Conservation (phyloP, 2,797 vertebrate species). For the Toxotes lorentzi region DNA sequence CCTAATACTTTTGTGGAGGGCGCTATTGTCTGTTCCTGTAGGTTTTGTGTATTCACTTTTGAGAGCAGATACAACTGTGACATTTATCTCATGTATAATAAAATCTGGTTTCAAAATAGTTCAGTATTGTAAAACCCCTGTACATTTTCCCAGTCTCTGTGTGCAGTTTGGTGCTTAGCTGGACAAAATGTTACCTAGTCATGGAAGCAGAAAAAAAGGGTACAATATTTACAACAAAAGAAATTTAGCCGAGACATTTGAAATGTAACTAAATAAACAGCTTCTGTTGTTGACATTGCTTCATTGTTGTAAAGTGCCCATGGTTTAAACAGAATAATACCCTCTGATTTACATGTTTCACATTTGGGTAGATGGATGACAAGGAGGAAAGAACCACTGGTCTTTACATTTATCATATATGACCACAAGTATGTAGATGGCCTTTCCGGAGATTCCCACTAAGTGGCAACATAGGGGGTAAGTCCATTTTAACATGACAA, state of each 20-base stretch:
- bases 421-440: not conserved
- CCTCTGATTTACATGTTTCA: not conserved
- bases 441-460: not conserved
- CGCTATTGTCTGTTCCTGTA: not conserved
- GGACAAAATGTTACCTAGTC: not conserved
- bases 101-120: not conserved
- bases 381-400: not conserved
- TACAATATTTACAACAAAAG: not conserved
- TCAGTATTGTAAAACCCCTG: not conserved
- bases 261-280: not conserved
- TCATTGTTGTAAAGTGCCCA: not conserved
- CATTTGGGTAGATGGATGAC: not conserved
- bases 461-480: not conserved
- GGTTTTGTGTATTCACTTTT: not conserved
- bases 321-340: not conserved
- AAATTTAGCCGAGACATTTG: not conserved
- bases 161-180: not conserved
- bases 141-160: not conserved
- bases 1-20: not conserved
- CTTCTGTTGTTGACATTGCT: not conserved
- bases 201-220: not conserved
- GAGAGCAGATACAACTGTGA: not conserved
- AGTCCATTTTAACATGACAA: not conserved
- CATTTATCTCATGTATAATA: not conserved
- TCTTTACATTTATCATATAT: not conserved